Evolutionary conservation across 1,140 invertebrate genomes (phyloP).

Genomic region (Semibalanus balanoides): DNA sequence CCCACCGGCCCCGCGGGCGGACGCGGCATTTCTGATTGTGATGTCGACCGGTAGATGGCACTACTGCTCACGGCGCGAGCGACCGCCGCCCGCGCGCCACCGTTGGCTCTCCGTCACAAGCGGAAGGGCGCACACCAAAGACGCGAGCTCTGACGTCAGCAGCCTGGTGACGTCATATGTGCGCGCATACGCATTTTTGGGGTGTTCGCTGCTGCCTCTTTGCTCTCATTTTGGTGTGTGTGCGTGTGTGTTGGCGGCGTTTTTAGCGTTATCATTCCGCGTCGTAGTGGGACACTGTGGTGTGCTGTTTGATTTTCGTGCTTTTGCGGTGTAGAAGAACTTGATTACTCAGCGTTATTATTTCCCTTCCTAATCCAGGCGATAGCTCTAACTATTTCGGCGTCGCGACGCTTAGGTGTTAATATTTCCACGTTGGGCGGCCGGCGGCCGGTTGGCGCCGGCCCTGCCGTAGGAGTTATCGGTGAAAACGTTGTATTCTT

Average conservation of each 20-base stretch:
- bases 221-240: not conserved
- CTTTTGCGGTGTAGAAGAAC: not conserved
- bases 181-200: not conserved
- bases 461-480: not conserved
- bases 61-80: not conserved
- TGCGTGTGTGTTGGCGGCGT: not conserved
- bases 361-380: not conserved
- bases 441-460: not conserved
- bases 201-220: conserved; percentile 1
- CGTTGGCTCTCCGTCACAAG: not conserved
- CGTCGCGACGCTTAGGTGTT: not conserved
- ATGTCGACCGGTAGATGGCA: not conserved
- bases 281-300: not conserved
- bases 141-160: not conserved
- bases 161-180: not conserved
- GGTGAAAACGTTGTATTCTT: not conserved
- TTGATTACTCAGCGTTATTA: conserved; percentile 2
- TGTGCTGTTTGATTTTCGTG: conserved; percentile 2
- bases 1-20: too few relatives aligned
- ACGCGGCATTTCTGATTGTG: not conserved
- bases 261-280: not conserved
- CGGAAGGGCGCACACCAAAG: not conserved
- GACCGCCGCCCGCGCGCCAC: too few relatives aligned
- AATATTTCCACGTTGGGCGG: not conserved
- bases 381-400: not conserved